Conservation (phyloP, 2,797 vertebrate species). For the Sebastes miniatus region DNA sequence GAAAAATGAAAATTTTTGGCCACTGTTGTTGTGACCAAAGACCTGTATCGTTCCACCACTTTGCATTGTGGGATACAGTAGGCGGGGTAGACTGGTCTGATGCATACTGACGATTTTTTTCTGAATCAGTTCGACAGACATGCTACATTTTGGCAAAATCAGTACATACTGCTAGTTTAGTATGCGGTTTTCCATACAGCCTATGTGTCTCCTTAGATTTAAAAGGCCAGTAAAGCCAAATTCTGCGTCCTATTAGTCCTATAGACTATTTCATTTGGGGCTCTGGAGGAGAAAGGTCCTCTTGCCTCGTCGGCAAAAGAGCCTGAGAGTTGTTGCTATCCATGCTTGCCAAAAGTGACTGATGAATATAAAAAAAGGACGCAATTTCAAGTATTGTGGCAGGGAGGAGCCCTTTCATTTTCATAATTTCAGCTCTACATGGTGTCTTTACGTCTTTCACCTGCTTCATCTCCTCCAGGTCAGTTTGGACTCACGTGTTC, state of each 20-base stretch:
- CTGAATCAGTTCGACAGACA: no score
- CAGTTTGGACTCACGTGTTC: slow-evolving; percentile 94
- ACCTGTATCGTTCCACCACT: accelerated
- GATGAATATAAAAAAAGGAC: no score
- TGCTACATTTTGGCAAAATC: no score
- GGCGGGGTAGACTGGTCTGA: no score
- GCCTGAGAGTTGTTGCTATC: background rate
- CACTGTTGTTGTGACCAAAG: no score
- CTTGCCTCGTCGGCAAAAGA: background rate
- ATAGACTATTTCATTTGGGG: background rate
- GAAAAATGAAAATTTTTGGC: no score
- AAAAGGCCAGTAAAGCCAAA: background rate
- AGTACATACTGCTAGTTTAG: no score
- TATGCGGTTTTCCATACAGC: no score
- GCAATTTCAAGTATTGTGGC: background rate
- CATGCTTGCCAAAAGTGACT: background rate
- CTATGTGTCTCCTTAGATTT: background rate
- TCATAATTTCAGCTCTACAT: background rate
- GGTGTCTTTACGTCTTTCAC: no score
- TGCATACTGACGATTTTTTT: no score
- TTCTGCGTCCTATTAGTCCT: background rate
- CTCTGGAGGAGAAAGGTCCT: background rate
- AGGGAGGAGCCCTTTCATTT: background rate
- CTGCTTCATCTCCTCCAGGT: slow-evolving; percentile 79
- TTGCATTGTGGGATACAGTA: no score